phyloP scores from a whole-genome alignment of 2,888 invertebrate species.

The Leucania comma region DNA sequence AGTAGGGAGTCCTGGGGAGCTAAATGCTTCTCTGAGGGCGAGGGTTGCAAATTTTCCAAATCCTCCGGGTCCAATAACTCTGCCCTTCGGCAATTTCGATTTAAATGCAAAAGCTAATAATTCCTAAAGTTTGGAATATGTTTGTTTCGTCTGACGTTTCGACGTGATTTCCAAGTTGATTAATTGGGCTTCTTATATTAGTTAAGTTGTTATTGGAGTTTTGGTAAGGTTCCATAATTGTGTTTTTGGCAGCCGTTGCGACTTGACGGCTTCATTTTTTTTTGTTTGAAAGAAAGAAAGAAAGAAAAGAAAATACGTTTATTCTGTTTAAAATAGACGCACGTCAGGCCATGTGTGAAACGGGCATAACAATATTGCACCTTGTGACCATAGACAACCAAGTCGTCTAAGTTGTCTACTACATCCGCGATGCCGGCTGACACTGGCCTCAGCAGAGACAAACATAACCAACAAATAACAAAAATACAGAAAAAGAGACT shows the following conservation, averaged over 20 bases:
- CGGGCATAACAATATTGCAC: too few species aligned
- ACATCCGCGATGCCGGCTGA: too few species aligned
- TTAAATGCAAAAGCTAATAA: conserved; percentile 77
- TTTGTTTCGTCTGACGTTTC: conserved; percentile 62
- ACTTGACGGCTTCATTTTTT: neutral
- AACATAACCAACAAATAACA: too few species aligned
- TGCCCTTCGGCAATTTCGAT: conserved; percentile 76
- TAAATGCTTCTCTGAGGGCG: conserved; percentile 70
- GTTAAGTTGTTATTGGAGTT: conserved; percentile 56
- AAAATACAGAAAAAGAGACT: too few species aligned
- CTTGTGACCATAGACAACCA: too few species aligned
- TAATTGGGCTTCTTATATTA: conserved; percentile 65
- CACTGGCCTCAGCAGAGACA: too few species aligned
- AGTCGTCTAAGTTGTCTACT: too few species aligned
- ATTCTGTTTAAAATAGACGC: too few species aligned
- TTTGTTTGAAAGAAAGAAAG: too few species aligned
- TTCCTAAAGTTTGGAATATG: conserved; percentile 77
- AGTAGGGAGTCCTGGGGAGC: conserved; percentile 60
- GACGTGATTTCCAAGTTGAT: conserved; percentile 66
- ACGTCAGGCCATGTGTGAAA: too few species aligned
- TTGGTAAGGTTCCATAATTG: conserved; percentile 4
- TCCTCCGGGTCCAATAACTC: conserved; percentile 77
- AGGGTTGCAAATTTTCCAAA: conserved; percentile 78
- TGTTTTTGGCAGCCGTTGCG: conserved; percentile 1
- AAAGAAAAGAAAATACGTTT: too few species aligned